A percentile compares a stretch with the other conserved stretches of the same genome.
phyloP scores from a whole-genome alignment of 1,140 invertebrate species.

The Brachionus calyciflorus region DNA sequence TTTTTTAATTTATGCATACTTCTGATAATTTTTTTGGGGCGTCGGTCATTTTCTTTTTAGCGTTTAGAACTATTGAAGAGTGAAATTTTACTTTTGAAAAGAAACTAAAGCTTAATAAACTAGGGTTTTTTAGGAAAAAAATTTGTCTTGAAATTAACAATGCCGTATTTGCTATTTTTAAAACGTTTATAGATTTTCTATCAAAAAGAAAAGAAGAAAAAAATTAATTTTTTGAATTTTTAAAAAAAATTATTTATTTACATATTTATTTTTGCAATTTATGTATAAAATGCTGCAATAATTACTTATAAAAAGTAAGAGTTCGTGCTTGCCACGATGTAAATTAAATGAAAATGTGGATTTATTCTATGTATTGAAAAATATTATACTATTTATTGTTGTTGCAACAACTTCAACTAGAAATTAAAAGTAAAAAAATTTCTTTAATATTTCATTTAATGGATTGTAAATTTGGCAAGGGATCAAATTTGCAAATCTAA shows the following conservation, averaged over 20 bases:
- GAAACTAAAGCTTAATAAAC: not conserved
- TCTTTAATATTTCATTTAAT: no score
- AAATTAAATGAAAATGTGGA: constrained; percentile 13
- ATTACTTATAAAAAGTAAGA: not conserved
- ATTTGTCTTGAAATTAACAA: not conserved
- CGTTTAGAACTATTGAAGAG: not conserved
- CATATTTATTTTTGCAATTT: not conserved
- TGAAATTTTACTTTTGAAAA: not conserved
- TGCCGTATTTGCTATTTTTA: constrained; percentile 15
- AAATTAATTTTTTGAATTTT: not conserved
- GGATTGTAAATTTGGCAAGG: no score
- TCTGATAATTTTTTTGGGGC: constrained; percentile 18
- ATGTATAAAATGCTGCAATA: constrained; percentile 1
- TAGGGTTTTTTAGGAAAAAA: constrained; percentile 1
- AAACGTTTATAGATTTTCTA: no score
- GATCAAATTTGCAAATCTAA: not conserved
- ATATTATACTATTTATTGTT: not conserved
- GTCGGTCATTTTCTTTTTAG: constrained; percentile 28
- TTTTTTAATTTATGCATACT: not conserved
- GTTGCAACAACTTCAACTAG: not conserved
- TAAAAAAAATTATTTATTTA: not conserved
- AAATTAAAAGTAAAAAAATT: not conserved
- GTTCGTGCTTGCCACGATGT: constrained; percentile 31
- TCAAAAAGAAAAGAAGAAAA: not conserved
- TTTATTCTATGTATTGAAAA: not conserved